Percentiles rank a stretch among this genome's conserved stretches.
phyloP scores from a whole-genome alignment of 1,140 invertebrate genomes.

The Lerema accius region DNA sequence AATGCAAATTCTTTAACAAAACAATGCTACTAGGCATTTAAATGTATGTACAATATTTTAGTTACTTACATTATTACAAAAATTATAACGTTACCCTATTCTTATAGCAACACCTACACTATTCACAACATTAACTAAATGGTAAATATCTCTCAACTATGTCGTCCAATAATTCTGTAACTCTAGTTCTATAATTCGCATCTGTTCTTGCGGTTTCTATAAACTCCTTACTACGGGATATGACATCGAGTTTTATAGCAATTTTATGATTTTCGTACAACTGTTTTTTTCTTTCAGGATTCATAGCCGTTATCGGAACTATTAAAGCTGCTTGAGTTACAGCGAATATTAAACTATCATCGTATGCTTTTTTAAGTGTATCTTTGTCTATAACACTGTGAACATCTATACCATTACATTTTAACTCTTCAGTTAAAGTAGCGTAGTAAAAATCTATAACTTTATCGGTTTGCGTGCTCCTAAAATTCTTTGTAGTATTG shows the following conservation, averaged over 20 bases:
- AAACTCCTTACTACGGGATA: slow-evolving; percentile 76
- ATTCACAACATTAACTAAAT: slow-evolving; percentile 28
- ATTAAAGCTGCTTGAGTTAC: slow-evolving; percentile 81
- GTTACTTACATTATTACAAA: too few relatives aligned
- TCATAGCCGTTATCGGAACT: slow-evolving; percentile 73
- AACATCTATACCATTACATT: slow-evolving; percentile 59
- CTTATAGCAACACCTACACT: too few relatives aligned
- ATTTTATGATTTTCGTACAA: slow-evolving; percentile 66
- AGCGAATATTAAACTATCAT: slow-evolving; percentile 75
- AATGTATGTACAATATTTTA: too few relatives aligned
- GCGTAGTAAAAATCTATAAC: slow-evolving; percentile 76
- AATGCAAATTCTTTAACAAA: too few relatives aligned
- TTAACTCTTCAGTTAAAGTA: slow-evolving; percentile 65
- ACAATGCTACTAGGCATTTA: too few relatives aligned
- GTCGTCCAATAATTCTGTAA: slow-evolving; percentile 79
- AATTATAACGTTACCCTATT: too few relatives aligned
- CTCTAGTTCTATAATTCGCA: slow-evolving; percentile 59
- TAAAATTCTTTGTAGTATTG: slow-evolving; percentile 74
- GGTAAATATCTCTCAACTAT: slow-evolving; percentile 76
- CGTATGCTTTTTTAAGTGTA: slow-evolving; percentile 58
- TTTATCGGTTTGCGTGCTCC: slow-evolving; percentile 56
- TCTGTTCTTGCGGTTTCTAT: slow-evolving; percentile 71
- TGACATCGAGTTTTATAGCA: slow-evolving; percentile 63
- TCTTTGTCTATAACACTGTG: slow-evolving; percentile 55
- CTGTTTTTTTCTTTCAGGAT: slow-evolving; percentile 54